Conservation (phyloP, 2,888 invertebrate genomes). For the Eubasilissa splendida region DNA sequence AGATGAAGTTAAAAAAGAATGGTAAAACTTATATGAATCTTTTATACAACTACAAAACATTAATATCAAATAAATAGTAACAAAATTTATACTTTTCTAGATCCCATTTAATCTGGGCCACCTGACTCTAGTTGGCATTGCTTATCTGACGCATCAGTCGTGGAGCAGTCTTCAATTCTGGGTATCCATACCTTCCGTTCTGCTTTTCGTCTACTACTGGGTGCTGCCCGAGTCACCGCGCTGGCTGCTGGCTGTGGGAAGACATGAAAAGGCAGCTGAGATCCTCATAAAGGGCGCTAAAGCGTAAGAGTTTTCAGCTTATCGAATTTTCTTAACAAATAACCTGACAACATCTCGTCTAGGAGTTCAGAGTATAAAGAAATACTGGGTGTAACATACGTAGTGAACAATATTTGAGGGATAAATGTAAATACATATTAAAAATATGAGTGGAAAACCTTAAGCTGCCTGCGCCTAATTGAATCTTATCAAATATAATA, state of each 20-base stretch:
- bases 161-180: constrained; percentile 81
- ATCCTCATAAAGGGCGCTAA: constrained; percentile 80
- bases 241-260: constrained; percentile 82
- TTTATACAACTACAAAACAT: no score
- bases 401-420: no score
- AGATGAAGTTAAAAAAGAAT: no score
- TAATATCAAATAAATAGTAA: constrained; percentile 64
- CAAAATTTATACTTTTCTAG: constrained; percentile 73
- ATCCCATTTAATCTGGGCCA: constrained; percentile 82
- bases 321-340: no score
- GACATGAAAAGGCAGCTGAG: constrained; percentile 75
- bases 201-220: constrained; percentile 81
- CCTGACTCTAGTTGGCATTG: constrained; percentile 75
- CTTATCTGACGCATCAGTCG: constrained; percentile 75
- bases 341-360: no score
- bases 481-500: no score
- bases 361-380: no score
- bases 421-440: no score
- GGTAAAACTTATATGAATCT: no score
- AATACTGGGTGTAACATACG: no score
- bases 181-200: constrained; percentile 75
- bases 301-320: constrained; percentile 61
- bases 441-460: no score
- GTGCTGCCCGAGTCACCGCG: constrained; percentile 87
- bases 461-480: no score